phyloP scores from a whole-genome alignment of 2,797 vertebrate genomes.

The Uromys caudimaculatus region DNA sequence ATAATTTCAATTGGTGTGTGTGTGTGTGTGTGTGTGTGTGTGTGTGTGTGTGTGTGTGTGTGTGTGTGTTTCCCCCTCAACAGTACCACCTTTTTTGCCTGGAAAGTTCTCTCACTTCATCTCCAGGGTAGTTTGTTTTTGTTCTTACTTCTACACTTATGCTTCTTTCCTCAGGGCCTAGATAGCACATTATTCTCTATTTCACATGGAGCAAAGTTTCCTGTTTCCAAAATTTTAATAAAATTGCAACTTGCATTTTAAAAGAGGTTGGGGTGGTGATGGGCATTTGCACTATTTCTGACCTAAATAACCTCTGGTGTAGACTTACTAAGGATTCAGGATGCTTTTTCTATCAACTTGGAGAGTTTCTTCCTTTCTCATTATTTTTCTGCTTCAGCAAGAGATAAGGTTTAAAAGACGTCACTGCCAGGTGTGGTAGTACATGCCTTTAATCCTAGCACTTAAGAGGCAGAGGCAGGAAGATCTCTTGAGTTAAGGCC shows the following conservation, averaged over 20 bases:
- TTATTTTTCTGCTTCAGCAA: slow-evolving; percentile 43
- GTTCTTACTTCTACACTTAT: slow-evolving; percentile 25
- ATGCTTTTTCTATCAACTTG: slow-evolving; percentile 20
- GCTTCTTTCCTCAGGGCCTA: slow-evolving; percentile 21
- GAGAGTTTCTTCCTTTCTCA: neutral
- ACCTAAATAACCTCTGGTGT: neutral
- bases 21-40: neutral
- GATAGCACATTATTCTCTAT: slow-evolving; percentile 19
- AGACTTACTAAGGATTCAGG: slow-evolving; percentile 19
- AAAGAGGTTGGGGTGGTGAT: neutral
- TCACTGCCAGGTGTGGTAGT: neutral
- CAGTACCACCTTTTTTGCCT: slow-evolving; percentile 6
- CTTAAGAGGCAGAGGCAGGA: neutral
- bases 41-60: neutral
- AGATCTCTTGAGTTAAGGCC: neutral
- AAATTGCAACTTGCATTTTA: slow-evolving; percentile 33
- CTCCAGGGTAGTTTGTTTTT: slow-evolving; percentile 25
- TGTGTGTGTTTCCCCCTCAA: neutral
- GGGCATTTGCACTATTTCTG: neutral
- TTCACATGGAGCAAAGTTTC: slow-evolving; percentile 15
- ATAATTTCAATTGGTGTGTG: neutral
- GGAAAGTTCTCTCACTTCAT: slow-evolving; percentile 55
- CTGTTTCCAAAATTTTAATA: slow-evolving; percentile 11
- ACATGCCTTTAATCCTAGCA: neutral
- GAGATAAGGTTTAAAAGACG: neutral